Evolutionary conservation across 2,797 vertebrate genomes (phyloP).

Genomic region (Eremophila alpestris): DNA sequence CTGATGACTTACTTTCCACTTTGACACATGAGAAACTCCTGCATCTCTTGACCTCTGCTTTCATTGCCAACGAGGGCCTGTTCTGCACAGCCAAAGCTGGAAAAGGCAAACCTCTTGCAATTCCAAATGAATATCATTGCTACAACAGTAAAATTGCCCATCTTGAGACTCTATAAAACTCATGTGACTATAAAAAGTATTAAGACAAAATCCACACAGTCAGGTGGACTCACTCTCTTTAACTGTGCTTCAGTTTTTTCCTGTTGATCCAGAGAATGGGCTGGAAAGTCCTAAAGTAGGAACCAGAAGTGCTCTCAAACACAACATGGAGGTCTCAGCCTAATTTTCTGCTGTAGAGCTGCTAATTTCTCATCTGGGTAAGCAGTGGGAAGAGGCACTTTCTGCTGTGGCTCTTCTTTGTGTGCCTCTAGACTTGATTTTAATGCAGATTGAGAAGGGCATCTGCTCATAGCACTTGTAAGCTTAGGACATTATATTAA

Average conservation of each 20-base stretch:
- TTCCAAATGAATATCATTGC: background rate
- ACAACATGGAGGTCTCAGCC: background rate
- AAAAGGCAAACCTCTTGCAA: background rate
- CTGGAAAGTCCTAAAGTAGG: background rate
- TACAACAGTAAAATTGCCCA: background rate
- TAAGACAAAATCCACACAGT: background rate
- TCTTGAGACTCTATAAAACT: background rate
- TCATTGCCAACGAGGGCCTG: background rate
- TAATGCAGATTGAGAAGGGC: conserved; percentile 25
- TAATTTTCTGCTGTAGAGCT: background rate
- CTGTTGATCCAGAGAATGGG: background rate
- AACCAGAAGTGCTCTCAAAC: background rate
- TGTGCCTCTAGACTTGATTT: background rate
- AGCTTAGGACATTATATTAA: conserved; percentile 31
- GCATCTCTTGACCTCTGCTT: background rate
- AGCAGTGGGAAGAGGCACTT: background rate
- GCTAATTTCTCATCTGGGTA: background rate
- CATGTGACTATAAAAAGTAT: rapidly evolving
- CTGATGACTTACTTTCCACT: background rate
- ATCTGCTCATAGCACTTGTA: background rate
- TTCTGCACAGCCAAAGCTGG: background rate
- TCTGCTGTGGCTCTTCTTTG: background rate
- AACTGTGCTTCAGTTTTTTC: background rate
- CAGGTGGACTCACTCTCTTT: background rate
- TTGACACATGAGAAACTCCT: background rate